Percentiles rank a stretch among this genome's conserved stretches.
Evolutionary conservation across 2,113 vertebrate species (phyloP).

Genomic region (Paedocypris sp.): DNA sequence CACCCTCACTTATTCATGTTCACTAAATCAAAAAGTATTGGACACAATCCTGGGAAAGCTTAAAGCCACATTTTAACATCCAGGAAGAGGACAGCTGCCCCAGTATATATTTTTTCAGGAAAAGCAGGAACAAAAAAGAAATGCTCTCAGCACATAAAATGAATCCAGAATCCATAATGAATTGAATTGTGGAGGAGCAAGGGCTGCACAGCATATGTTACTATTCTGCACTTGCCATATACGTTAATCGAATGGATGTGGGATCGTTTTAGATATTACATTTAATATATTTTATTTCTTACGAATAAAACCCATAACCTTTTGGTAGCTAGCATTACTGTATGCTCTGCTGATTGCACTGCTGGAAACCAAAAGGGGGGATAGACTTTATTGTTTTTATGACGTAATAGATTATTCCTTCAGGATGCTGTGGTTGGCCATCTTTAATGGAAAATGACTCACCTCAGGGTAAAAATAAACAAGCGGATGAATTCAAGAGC

Average conservation of each 20-base stretch:
- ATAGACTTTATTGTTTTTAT: conserved; percentile 16
- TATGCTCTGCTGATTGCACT: too few relatives aligned
- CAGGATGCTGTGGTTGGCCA: not conserved
- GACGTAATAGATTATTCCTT: conserved; percentile 29
- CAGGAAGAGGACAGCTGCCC: not conserved
- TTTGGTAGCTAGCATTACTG: too few relatives aligned
- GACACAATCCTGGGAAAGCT: not conserved
- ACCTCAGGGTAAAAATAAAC: conserved; percentile 11
- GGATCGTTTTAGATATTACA: too few relatives aligned
- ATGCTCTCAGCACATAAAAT: conserved; percentile 1
- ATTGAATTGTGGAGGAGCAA: conserved; percentile 17
- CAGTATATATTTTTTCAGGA: not conserved
- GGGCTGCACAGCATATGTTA: not conserved
- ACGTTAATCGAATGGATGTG: too few relatives aligned
- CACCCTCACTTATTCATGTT: conserved; percentile 25
- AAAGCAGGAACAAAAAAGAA: not conserved
- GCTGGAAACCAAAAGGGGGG: too few relatives aligned
- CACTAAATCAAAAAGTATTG: conserved; percentile 16
- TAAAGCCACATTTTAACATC: conserved; percentile 1
- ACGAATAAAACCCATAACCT: too few relatives aligned
- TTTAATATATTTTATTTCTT: too few relatives aligned
- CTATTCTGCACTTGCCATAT: too few relatives aligned
- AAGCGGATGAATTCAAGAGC: not conserved
- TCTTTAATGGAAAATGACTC: conserved; percentile 22
- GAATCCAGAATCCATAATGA: conserved; percentile 1